Evolutionary conservation across 2,113 vertebrate species (phyloP).

Genomic region (Platysteira castanea): DNA sequence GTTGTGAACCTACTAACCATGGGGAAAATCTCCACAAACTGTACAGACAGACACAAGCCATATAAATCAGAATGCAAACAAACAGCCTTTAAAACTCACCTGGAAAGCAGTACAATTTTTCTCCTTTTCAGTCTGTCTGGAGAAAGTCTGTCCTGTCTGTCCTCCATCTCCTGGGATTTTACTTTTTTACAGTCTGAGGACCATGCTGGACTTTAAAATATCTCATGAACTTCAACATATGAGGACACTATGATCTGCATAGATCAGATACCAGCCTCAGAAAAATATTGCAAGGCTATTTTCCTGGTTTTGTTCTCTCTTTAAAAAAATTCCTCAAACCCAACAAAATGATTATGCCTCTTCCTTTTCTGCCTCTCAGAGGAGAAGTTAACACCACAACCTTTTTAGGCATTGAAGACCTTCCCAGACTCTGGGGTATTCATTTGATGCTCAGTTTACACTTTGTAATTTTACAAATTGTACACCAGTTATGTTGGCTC

Average conservation of each 20-base stretch:
- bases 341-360: neutral
- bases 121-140: neutral
- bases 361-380: neutral
- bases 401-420: neutral
- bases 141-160: neutral
- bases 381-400: neutral
- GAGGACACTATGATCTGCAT: neutral
- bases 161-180: neutral
- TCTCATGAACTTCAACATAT: neutral
- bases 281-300: neutral
- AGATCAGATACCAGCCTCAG: neutral
- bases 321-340: fast-evolving
- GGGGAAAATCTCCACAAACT: fast-evolving
- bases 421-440: neutral
- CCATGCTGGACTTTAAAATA: neutral
- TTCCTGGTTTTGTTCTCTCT: neutral
- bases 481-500: neutral
- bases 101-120: neutral
- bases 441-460: neutral
- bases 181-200: neutral
- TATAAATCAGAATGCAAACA: neutral
- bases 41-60: neutral
- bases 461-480: neutral
- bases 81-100: neutral
- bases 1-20: neutral